Base-by-base conservation (phyloP, 2,888 invertebrate species). In the Drosophila austrosaltans region DNA sequence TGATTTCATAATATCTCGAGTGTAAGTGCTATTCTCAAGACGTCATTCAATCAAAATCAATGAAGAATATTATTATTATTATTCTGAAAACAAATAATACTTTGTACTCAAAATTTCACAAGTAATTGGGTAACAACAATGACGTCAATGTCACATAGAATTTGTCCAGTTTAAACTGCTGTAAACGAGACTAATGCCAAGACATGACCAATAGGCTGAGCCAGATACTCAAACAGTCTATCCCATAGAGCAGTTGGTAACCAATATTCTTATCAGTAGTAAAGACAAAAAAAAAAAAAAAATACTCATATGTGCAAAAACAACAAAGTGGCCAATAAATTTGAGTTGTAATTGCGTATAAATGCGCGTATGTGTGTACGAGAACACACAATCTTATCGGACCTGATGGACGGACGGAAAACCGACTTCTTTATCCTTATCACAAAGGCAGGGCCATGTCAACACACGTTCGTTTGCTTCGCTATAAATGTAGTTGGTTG, bases 381-480 rank as follows among this genome's bases (percentile, higher is more conserved):
- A 82, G 75, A 76, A 71, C 63, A 56, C 65, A 54, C 64, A 81
- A 81, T 81, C 87, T 83, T 83, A 83, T 83, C 82, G 69, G 66
- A 76, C 63, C 40, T 39, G 40, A 25, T 66, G 61, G 66, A 72
- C 42, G 66, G 71, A 56, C 72, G 60, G 60, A 48, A 53, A 25
- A 36, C 39, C 58, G 25, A 36, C 39, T 54, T 36, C 30, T 40
- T 10, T 54, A 25, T 36, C 22, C 48, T 48, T 48, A 48, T 48
- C 48, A 48, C 48, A 48, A 48, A 48, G 22, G 25, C 48, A 25
- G 22, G 48, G 48, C 48, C 22, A 25, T 48, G 48, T 48, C 48
- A 48, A 48, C 48, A 25, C 48, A 48, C 48, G 48, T 48, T 48
- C 48, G 48, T 48, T 48, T 48, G 4, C 10, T 28, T 36, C 36